phyloP scores from a whole-genome alignment of 2,797 vertebrate species.

The Tympanoctomys barrerae region DNA sequence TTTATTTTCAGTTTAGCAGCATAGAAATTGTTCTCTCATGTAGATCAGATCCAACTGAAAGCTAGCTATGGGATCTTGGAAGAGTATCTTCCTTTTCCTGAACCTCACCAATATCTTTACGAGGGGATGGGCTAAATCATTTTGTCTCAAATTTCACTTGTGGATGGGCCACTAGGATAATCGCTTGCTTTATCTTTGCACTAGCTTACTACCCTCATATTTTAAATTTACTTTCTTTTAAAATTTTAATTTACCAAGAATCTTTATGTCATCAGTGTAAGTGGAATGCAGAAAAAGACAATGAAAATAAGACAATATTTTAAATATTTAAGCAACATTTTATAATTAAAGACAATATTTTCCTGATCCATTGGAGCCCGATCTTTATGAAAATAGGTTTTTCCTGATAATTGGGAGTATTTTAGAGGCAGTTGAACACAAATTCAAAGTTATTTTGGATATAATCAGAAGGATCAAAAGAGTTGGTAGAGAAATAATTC shows the following conservation, averaged over 20 bases:
- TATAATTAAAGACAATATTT: background rate
- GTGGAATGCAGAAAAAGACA: background rate
- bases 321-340: background rate
- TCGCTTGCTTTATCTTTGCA: background rate
- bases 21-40: background rate
- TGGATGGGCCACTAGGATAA: background rate
- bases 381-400: slow-evolving; percentile 42
- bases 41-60: background rate
- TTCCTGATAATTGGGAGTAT: background rate
- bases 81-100: background rate
- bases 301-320: background rate
- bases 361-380: background rate
- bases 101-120: background rate
- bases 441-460: background rate
- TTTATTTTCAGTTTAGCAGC: background rate
- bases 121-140: background rate
- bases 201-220: background rate
- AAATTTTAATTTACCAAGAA: slow-evolving; percentile 36
- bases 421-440: background rate
- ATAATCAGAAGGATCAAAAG: background rate
- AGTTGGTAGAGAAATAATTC: background rate
- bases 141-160: background rate
- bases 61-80: background rate
- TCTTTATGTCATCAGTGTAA: background rate
- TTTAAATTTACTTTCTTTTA: slow-evolving; percentile 36